These are phyloP conservation scores for Tretioscincus oriximinensis DNA, from an alignment of 2,113 vertebrate genomes.

Conservation along the genomic window DNA sequence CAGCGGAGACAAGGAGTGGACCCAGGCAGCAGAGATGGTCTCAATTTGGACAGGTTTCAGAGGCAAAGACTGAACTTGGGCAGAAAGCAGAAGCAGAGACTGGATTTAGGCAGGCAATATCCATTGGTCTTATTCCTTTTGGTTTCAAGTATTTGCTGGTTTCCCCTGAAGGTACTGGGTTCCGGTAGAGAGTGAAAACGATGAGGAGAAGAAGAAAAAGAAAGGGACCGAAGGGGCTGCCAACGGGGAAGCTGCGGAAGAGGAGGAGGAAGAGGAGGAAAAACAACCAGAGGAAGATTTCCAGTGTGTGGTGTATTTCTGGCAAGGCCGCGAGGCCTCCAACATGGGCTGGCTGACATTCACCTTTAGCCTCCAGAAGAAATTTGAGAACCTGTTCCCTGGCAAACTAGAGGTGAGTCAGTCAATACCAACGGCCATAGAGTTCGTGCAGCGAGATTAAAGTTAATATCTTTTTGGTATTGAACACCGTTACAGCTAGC, in stretches of 20 bases:
- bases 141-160: neutral
- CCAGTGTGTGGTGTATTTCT: slow-evolving; percentile 98
- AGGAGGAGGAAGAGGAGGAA: slow-evolving; percentile 79
- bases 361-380: slow-evolving; percentile 98
- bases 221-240: slow-evolving; percentile 51
- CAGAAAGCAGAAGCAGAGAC: too few relatives aligned
- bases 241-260: slow-evolving; percentile 38
- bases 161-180: slow-evolving; percentile 88
- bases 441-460: too few relatives aligned
- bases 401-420: slow-evolving; percentile 88
- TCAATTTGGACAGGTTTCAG: too few relatives aligned
- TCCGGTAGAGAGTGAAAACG: slow-evolving; percentile 89
- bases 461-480: too few relatives aligned
- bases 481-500: too few relatives aligned
- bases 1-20: too few relatives aligned
- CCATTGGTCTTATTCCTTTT: neutral
- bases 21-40: too few relatives aligned
- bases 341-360: slow-evolving; percentile 99
- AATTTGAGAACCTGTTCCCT: slow-evolving; percentile 95
- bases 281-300: slow-evolving; percentile 95
- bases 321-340: slow-evolving; percentile 96
- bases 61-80: too few relatives aligned
- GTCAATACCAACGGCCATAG: too few relatives aligned
- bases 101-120: too few relatives aligned
- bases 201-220: slow-evolving; percentile 58